Evolutionary conservation across 1,140 invertebrate species (phyloP).

Genomic region (Bathynomus jamesi): DNA sequence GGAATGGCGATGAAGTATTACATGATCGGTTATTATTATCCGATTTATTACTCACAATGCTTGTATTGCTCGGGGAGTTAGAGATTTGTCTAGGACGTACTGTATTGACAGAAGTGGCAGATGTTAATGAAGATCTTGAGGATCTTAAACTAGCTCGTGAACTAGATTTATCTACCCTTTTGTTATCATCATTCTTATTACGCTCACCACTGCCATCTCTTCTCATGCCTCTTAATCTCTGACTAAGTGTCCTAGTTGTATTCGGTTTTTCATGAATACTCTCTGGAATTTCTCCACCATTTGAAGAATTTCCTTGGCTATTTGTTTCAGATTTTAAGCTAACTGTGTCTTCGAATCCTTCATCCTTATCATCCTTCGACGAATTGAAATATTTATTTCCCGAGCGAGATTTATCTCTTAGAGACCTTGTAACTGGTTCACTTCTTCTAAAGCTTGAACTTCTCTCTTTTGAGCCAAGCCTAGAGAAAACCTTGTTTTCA

Average conservation of each 20-base stretch:
- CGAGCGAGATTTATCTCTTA: slow-evolving; percentile 40
- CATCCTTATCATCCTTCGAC: slow-evolving; percentile 64
- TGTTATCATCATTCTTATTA: slow-evolving; percentile 3
- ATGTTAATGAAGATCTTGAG: slow-evolving; percentile 71
- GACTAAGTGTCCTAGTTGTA: too few species aligned
- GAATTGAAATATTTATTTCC: slow-evolving; percentile 29
- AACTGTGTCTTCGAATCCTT: slow-evolving; percentile 83
- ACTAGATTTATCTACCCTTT: slow-evolving; percentile 42
- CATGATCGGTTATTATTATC: slow-evolving; percentile 18
- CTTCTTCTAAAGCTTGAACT: neutral
- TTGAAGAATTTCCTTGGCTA: slow-evolving; percentile 54
- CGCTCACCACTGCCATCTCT: slow-evolving; percentile 17
- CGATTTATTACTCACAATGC: slow-evolving; percentile 17
- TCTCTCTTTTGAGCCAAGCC: slow-evolving; percentile 11
- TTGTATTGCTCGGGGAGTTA: slow-evolving; percentile 22
- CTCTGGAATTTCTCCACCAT: slow-evolving; percentile 6
- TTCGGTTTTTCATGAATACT: too few species aligned
- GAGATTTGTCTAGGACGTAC: slow-evolving; percentile 53
- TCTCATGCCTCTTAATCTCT: slow-evolving; percentile 28
- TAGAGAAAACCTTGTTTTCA: slow-evolving; percentile 14
- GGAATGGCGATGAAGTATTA: slow-evolving; percentile 41
- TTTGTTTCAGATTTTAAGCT: slow-evolving; percentile 73
- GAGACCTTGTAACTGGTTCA: slow-evolving; percentile 1
- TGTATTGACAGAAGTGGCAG: slow-evolving; percentile 64
- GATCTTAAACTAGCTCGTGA: slow-evolving; percentile 66